Evolutionary conservation across 2,888 invertebrate species (phyloP), one percentile per base, ranked within the genome.

Genomic region (Amiota mariae): DNA sequence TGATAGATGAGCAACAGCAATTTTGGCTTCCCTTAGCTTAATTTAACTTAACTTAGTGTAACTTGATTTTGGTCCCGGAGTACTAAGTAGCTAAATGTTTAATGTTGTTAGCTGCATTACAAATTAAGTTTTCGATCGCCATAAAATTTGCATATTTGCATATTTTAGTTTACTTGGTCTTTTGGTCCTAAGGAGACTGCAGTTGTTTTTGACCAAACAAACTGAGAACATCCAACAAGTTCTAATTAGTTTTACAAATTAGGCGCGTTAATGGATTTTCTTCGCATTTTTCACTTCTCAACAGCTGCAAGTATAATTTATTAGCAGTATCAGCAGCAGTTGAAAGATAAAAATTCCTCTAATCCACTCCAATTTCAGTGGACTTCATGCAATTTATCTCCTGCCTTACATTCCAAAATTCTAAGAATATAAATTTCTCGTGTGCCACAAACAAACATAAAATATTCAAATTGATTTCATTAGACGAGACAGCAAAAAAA

Each of bases 381-480:
- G 36, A 15, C 54, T 54, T n/a, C 15, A n/a, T 15, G n/a, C 15
- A 15, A n/a, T 15, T n/a, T 54, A 6, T 54, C 54, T 13, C n/a
- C 13, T 54, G 2, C 15, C 13, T 54, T 13, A 54, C 8, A 15
- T 54, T n/a, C 9, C n/a, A 10, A 8, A 12, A 54, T 15, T 15
- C 24, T 24, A 24, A 24, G 24, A 24, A 24, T 24, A 24, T 24
- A 24, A 24, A 24, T 24, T 24, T 24, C 54, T 54, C 10, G 9
- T 54, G 15, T 15, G 54, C 13, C 13, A 20, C 18, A 59, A 59
- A 20, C 8, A 20, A 59, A 18, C 20, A 66, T 49, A 49, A 66
- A 66, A 66, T 66, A 49, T 66, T 48, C 66, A 66, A 66, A 66
- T 66, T 66, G 66, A 49, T 66, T 66, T 48, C 66, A 66, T 66